These are phyloP conservation scores for Hermaeophaga mercurialis DNA, from an alignment of 2,888 invertebrate species.

Conservation along the genomic window DNA sequence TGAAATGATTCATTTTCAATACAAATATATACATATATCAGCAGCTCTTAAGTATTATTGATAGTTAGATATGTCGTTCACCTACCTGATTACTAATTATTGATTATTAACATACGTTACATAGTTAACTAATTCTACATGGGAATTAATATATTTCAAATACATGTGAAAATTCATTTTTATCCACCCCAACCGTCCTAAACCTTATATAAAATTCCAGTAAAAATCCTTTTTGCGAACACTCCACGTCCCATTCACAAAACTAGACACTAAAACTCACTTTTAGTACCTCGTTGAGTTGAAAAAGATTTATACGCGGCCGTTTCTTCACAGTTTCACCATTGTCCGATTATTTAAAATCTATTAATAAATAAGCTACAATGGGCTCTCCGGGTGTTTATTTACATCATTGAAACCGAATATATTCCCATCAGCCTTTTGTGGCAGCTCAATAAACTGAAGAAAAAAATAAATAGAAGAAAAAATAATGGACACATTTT, in stretches of 20 bases:
- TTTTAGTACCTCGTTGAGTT: conserved; percentile 26
- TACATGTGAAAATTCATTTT: neutral
- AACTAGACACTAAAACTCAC: conserved; percentile 14
- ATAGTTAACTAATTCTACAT: too few relatives aligned
- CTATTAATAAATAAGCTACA: conserved; percentile 26
- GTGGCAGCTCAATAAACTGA: conserved; percentile 24
- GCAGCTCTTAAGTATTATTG: too few relatives aligned
- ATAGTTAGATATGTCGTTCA: too few relatives aligned
- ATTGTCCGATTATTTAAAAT: conserved; percentile 24
- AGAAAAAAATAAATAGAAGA: conserved; percentile 21
- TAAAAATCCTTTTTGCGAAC: conserved; percentile 14
- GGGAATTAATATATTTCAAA: too few relatives aligned
- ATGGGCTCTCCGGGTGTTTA: conserved; percentile 20
- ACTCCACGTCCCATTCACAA: conserved; percentile 12
- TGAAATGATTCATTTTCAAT: too few relatives aligned
- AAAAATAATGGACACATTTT: conserved; percentile 36
- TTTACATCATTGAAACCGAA: conserved; percentile 31
- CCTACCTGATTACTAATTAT: too few relatives aligned
- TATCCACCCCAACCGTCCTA: neutral
- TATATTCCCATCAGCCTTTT: conserved; percentile 30
- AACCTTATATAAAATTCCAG: neutral
- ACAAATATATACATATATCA: too few relatives aligned
- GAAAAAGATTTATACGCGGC: conserved; percentile 17
- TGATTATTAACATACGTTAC: too few relatives aligned
- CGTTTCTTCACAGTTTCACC: conserved; percentile 11